Evolutionary conservation across 2,888 invertebrate genomes (phyloP).

Genomic region (Synergus gifuensis): DNA sequence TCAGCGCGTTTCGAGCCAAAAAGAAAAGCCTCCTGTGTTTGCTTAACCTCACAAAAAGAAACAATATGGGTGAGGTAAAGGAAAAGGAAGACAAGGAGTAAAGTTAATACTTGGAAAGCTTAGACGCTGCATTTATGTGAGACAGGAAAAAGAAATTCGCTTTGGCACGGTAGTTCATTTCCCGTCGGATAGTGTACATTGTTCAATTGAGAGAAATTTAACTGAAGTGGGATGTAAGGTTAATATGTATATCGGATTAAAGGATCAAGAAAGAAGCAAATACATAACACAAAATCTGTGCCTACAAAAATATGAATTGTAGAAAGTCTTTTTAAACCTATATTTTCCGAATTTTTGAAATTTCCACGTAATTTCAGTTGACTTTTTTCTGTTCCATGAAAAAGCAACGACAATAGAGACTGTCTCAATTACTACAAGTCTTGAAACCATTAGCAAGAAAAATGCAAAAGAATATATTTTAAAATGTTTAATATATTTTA

Average conservation of each 20-base stretch:
- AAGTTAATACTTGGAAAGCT: conserved; percentile 31
- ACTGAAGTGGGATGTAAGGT: neutral
- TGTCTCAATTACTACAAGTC: too few species aligned
- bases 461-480: neutral
- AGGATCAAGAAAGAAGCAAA: too few species aligned
- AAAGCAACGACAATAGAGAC: too few species aligned
- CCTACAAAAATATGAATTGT: too few species aligned
- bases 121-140: neutral
- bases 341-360: too few species aligned
- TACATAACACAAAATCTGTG: too few species aligned
- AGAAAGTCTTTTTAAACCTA: too few species aligned
- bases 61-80: conserved; percentile 23
- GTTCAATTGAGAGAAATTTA: neutral
- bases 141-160: neutral
- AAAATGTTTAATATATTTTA: too few species aligned
- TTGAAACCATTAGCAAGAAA: neutral
- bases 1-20: conserved; percentile 23
- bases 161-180: neutral
- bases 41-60: conserved; percentile 30
- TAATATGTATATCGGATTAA: too few species aligned
- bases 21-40: conserved; percentile 30
- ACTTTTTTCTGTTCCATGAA: too few species aligned
- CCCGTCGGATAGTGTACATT: neutral
- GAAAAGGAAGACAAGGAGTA: conserved; percentile 1
- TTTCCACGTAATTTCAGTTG: too few species aligned